These are phyloP conservation scores for Etheostoma perlongum DNA, from an alignment of 2,797 vertebrate genomes.

Conservation along the genomic window DNA sequence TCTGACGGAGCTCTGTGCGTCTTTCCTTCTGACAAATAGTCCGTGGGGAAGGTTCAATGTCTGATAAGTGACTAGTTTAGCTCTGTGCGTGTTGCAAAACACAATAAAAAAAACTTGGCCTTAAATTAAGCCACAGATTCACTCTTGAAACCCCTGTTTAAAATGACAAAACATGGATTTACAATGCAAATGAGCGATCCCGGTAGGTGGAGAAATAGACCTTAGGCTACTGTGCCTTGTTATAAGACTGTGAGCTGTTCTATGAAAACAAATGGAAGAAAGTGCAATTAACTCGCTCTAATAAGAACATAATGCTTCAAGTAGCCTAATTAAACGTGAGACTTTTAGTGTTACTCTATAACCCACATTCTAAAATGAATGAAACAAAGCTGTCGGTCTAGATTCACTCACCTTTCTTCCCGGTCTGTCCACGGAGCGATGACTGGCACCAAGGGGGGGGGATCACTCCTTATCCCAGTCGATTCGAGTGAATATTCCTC, in stretches of 20 bases:
- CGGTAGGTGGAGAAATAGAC: background rate
- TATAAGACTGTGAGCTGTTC: background rate
- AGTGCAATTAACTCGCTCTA: background rate
- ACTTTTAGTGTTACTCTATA: background rate
- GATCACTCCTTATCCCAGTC: slow-evolving; percentile 63
- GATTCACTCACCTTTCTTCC: slow-evolving; percentile 65
- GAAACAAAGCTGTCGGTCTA: slow-evolving; percentile 54
- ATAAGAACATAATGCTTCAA: background rate
- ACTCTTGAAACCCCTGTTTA: background rate
- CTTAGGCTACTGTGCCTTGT: no score
- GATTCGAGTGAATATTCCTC: slow-evolving; percentile 55
- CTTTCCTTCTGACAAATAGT: slow-evolving; percentile 23
- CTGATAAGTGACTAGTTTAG: slow-evolving; percentile 32
- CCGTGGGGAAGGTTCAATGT: slow-evolving; percentile 52
- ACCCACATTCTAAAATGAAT: slow-evolving; percentile 46
- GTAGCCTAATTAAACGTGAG: no score
- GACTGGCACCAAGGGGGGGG: slow-evolving; percentile 31
- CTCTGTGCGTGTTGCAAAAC: slow-evolving; percentile 9
- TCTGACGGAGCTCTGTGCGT: slow-evolving; percentile 1
- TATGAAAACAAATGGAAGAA: background rate
- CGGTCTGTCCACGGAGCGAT: slow-evolving; percentile 29
- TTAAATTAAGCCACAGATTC: background rate
- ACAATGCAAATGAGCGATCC: background rate
- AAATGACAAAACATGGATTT: background rate
- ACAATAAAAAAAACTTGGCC: background rate